These are phyloP conservation scores for Styela plicata DNA, from an alignment of 23 tunicate species.

Conservation along the genomic window DNA sequence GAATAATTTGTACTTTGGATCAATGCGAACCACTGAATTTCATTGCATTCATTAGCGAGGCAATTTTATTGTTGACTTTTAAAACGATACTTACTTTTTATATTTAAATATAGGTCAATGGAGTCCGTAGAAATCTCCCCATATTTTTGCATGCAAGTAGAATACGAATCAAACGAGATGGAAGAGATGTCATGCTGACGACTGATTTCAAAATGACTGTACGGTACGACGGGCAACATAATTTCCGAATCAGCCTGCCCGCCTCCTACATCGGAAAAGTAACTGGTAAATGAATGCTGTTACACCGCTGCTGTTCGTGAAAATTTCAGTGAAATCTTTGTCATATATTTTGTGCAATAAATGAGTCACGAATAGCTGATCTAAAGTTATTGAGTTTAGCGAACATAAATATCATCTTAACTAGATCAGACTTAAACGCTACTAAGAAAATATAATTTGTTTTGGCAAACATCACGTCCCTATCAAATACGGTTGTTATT, in stretches of 20 bases:
- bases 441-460: too few relatives aligned
- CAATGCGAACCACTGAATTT: neutral
- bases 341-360: too few relatives aligned
- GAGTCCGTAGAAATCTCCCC: conserved; percentile 13
- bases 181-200: neutral
- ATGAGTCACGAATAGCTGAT: too few relatives aligned
- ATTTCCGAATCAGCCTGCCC: conserved; percentile 5
- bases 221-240: neutral
- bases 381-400: too few relatives aligned
- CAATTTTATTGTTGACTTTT: neutral
- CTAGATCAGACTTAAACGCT: too few relatives aligned
- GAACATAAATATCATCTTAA: too few relatives aligned
- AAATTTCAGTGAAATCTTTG: too few relatives aligned
- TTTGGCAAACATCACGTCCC: too few relatives aligned
- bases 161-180: neutral
- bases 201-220: conserved; percentile 29
- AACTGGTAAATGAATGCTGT: too few relatives aligned
- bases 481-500: too few relatives aligned
- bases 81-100: neutral
- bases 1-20: neutral
- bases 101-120: conserved; percentile 27
- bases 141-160: neutral
- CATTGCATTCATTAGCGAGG: too few relatives aligned
- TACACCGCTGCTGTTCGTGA: too few relatives aligned
- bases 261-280: conserved; percentile 2